Evolutionary conservation across 2,888 invertebrate species (phyloP), one percentile per base, ranked within the genome.

Genomic region (Gymnocheta viridis): DNA sequence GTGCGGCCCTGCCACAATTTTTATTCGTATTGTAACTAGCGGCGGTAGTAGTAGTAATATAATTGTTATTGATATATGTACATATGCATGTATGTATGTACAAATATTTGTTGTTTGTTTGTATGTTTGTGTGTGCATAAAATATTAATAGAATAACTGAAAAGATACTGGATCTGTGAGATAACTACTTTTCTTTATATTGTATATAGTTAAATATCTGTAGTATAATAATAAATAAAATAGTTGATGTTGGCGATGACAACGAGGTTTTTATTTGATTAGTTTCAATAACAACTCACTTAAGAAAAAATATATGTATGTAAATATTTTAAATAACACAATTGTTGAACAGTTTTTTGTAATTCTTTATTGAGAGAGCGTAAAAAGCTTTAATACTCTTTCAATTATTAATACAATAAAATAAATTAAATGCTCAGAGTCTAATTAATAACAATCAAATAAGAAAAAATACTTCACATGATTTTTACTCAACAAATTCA

Each of bases 111-210:
- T 41, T 49, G 27, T 35, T 80, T 64, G 14, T 24, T 56, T 35
- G 35, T 38, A 47, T 54, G 14, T 64, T 64, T 60, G 60, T 69
- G 41, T 79, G 56, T 22, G 56, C 27, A 58, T 44, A 54, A 81
- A 74, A 54, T 62, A 58, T 67, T 54, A 62, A 69, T 72, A 76
- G 72, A 82, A 56, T 54, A 74, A 51, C 56, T 69, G 24, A 82
- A 79, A 73, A 38, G 80, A 73, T 69, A 78, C 77, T 84, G 79
- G 74, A 67, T 73, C 60, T 80, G 69, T 62, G 77, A 81, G 84
- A 84, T 84, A 84, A 80, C 79, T 79, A 76, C 41, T 27, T 69
- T 38, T 27, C 44, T 67, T 64, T 56, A 29, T 66, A 49, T 12
- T 54, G 27, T 38, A 62, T 78, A 29, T 51, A 74, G 58, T 67